Evolutionary conservation across 2,797 vertebrate genomes (phyloP), one percentile per base, ranked within the genome.

Genomic region (Coccyzus lansbergi): DNA sequence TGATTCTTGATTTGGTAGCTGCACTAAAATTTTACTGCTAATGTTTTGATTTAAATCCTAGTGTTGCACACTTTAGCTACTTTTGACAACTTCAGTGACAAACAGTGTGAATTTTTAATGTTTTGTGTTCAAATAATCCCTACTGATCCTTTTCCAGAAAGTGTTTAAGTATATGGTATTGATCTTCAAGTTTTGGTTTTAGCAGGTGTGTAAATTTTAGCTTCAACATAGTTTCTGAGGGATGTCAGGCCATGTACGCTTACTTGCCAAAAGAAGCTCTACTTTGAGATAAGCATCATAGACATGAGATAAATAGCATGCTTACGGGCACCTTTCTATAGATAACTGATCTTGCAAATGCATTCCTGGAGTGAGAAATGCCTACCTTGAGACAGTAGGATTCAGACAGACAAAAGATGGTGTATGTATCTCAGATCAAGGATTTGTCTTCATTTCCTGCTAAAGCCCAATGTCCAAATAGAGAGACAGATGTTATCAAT

Each of bases 211-310:
- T 68, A 65, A 70, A 75, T 72, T 88, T 64, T 65, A 58, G 36
- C 72, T 83, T 81, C 69, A 40, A 4, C 25, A 4, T 5, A 21
- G 58, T 20, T 91, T 84, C 52, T 49, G 52, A 88, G 70, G 70
- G 55, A 29, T 88, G 65, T 28, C 31, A 59, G 55, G 40, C 55
- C 74, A 90, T 70, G 65, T 69, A 13, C 76, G 56, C n/a, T 44
- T 51, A 51, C 20, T 77, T 83, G 48, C 63, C 74, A 82, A 29
- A 64, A 83, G 55, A 31, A 90, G 52, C 80, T 94, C 55, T 59
- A 34, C 33, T 92, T 52, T 28, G 80, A 77, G 74, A 25, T 63
- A 29, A 59, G 24, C 25, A 33, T 62, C 21, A 25, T 9, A 68
- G 76, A 67, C 28, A 48, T 5, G 18, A 55, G 55, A 12, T 58